Base-by-base conservation (phyloP, 2,113 vertebrate species). In the Amphiprion percula region DNA sequence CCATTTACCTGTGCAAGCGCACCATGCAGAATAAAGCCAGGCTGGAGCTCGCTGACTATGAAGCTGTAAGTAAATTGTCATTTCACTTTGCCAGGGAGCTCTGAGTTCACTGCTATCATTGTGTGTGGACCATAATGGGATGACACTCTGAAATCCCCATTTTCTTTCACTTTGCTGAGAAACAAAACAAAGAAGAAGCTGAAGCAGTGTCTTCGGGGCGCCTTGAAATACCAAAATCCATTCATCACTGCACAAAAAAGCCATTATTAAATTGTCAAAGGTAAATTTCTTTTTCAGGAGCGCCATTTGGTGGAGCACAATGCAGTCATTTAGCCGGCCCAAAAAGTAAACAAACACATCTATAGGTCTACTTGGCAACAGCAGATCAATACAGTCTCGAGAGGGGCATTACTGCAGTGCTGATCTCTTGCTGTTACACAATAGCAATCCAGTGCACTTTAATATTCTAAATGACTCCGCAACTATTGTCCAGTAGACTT, bases 21-120 rank as follows among this genome's bases (percentile, higher is more conserved):
- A 98, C 97, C 80, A 99, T 99, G 97, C 97, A 99, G 95, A 99
- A 99, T 82, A 99, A 99, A 92, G 97, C 97, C 65, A 95, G 97
- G 68, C 94, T 99, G 87, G 97, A 99, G 91, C 86, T 99, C 47
- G 97, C 97, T 1, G 97, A 99, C 93, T 99, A 98, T 70, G 97
- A 99, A 93, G 97, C 97, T 41, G 97, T 99, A 94, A 96, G 97
- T 98, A 94, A 69, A 21, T 30, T 53, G 28, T 70, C 23, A 5
- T 59, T 73, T 74, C 74, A 3, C 11, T 58, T 75, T 69, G 16
- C 49, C 67, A 21, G 66, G 37, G 82, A 82, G 59, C 63, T 72
- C 44, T 62, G 54, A 33, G 9, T 68, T 68, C 23, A 79, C 6
- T 67, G 10, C 23, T 44, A 0, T 65, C 30, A 59, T 37, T 52